Percentiles rank a stretch among this genome's conserved stretches.
Conservation (phyloP, 1,140 invertebrate genomes). For the Argopecten irradians region DNA sequence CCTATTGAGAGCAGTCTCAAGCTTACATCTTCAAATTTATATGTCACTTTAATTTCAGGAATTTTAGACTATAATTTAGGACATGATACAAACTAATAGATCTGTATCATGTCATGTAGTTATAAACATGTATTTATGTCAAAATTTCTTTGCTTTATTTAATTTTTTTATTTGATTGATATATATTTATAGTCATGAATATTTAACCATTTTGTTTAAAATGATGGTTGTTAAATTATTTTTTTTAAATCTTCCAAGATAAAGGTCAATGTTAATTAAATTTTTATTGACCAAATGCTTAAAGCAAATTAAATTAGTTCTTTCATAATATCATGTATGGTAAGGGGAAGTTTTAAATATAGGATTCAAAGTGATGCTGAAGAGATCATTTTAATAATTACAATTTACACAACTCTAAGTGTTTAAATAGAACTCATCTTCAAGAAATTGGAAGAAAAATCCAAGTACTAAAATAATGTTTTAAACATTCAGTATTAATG, state of each 20-base stretch:
- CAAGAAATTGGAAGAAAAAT: too few species aligned
- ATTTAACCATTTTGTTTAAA: neutral
- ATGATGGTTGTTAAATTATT: neutral
- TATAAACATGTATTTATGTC: conserved; percentile 12
- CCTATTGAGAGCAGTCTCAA: neutral
- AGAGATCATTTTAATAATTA: too few species aligned
- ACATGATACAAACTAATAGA: conserved; percentile 10
- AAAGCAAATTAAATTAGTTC: neutral
- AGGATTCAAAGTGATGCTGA: too few species aligned
- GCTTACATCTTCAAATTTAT: neutral
- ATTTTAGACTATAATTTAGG: neutral
- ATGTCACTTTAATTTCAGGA: neutral
- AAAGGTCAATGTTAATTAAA: neutral
- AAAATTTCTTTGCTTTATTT: conserved; percentile 5
- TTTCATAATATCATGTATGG: too few species aligned
- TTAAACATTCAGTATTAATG: too few species aligned
- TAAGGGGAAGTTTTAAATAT: too few species aligned
- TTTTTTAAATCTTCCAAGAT: neutral
- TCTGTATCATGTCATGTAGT: neutral
- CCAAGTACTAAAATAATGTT: too few species aligned
- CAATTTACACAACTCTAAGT: too few species aligned
- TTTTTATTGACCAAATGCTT: neutral
- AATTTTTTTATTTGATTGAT: neutral
- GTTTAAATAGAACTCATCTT: too few species aligned
- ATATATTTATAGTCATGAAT: neutral